These are phyloP conservation scores for Nematostella vectensis DNA, from an alignment of 92 coral and sea anemone species.

Conservation along the genomic window DNA sequence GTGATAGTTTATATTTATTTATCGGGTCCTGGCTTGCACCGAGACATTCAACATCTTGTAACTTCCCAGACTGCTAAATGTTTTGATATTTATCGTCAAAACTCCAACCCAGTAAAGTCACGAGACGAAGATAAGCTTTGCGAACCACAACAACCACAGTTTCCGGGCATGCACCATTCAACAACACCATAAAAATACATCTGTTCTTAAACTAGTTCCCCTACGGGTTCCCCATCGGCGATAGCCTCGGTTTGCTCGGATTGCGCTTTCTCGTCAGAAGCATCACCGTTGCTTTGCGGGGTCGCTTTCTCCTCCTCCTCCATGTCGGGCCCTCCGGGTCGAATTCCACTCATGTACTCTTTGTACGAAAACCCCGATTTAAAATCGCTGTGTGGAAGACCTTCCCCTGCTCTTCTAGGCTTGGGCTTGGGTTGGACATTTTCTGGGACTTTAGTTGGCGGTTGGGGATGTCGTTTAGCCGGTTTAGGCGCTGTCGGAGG, in stretches of 20 bases:
- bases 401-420: background rate
- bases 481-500: constrained; percentile 10
- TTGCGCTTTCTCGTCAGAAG: background rate
- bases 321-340: background rate
- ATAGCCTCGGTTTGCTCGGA: background rate
- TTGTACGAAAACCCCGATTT: constrained; percentile 14
- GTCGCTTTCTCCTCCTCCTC: background rate
- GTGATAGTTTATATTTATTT: too few species aligned
- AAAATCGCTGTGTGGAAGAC: background rate
- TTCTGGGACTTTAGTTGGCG: background rate
- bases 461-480: background rate
- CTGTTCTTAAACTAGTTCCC: constrained; percentile 9
- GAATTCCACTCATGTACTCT: constrained; percentile 21
- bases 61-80: too few species aligned
- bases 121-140: too few species aligned
- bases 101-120: too few species aligned
- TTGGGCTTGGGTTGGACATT: background rate
- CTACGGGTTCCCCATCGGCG: background rate
- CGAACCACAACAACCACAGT: too few species aligned
- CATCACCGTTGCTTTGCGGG: background rate
- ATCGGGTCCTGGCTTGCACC: too few species aligned
- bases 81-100: too few species aligned
- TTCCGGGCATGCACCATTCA: too few species aligned
- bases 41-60: too few species aligned
- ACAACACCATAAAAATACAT: background rate